These are phyloP conservation scores for Mesoligia furuncula DNA, from an alignment of 2,888 invertebrate species.

Conservation along the genomic window DNA sequence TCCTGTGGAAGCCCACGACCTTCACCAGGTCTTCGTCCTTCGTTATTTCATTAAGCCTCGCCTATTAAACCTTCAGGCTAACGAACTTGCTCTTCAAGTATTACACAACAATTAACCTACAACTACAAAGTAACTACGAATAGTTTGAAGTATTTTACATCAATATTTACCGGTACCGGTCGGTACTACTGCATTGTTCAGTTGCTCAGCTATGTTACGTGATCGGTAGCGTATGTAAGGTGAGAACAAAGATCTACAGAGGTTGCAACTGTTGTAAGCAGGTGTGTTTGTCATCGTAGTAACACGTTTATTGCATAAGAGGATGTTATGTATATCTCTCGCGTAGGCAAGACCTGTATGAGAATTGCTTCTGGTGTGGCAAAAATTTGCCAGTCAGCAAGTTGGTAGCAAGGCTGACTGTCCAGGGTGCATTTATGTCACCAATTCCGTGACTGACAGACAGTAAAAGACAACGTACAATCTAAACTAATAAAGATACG, in stretches of 20 bases:
- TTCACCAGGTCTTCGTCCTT: no score
- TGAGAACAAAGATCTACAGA: not conserved
- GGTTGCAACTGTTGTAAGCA: not conserved
- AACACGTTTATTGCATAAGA: not conserved
- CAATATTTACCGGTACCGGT: slow-evolving; percentile 15
- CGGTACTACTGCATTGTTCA: slow-evolving; percentile 19
- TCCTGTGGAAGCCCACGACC: no score
- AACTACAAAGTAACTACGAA: not conserved
- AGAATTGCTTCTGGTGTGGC: not conserved
- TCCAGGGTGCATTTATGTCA: not conserved
- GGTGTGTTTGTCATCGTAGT: not conserved
- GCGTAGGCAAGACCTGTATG: not conserved
- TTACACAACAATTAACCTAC: not conserved
- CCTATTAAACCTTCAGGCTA: not conserved
- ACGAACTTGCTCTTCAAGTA: no score
- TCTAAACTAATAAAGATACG: not conserved
- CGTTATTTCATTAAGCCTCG: no score
- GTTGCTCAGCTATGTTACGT: slow-evolving; percentile 24
- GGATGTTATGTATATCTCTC: not conserved
- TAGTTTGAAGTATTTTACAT: slow-evolving; percentile 9
- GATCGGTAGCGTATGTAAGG: not conserved
- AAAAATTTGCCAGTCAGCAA: not conserved
- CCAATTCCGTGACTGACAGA: not conserved
- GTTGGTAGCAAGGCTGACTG: not conserved
- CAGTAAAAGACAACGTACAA: not conserved